Evolutionary conservation across 2,888 invertebrate genomes (phyloP).

Genomic region (Ophion obscuratus): DNA sequence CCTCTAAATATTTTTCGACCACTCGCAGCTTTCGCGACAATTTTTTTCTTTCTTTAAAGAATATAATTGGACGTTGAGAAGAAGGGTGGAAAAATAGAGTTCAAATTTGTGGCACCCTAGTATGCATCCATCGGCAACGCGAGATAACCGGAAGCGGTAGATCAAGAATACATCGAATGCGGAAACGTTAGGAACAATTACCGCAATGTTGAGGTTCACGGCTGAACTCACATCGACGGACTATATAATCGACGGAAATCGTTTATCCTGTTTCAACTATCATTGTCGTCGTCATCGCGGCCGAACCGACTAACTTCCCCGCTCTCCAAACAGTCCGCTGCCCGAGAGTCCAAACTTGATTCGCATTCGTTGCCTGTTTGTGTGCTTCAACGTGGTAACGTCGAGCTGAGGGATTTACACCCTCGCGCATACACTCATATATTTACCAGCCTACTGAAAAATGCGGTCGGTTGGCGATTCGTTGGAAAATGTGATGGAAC

Average conservation of each 20-base stretch:
- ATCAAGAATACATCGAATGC: constrained; percentile 2
- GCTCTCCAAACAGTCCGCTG: background rate
- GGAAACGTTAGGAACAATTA: background rate
- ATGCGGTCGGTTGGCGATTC: constrained; percentile 6
- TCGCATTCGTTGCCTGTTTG: constrained; percentile 8
- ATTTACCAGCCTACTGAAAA: constrained; percentile 22
- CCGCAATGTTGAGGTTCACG: background rate
- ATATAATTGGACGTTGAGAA: no score
- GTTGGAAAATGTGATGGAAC: background rate
- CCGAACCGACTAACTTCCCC: background rate
- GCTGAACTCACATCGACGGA: constrained; percentile 38
- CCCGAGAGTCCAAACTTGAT: constrained; percentile 30
- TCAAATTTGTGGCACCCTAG: no score
- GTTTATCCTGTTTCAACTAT: constrained; percentile 48
- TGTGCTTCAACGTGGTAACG: constrained; percentile 23
- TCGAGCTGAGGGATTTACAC: constrained; percentile 41
- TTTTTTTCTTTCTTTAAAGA: no score
- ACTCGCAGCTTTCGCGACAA: no score
- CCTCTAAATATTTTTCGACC: no score
- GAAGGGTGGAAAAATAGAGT: no score
- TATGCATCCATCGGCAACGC: background rate
- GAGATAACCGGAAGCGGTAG: background rate
- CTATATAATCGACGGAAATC: constrained; percentile 55
- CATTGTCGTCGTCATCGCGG: constrained; percentile 17
- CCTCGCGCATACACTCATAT: constrained; percentile 19